A percentile compares a stretch with the other conserved stretches of the same genome.
phyloP scores from a whole-genome alignment of 1,140 invertebrate genomes.

The Drosophila sturtevanti region DNA sequence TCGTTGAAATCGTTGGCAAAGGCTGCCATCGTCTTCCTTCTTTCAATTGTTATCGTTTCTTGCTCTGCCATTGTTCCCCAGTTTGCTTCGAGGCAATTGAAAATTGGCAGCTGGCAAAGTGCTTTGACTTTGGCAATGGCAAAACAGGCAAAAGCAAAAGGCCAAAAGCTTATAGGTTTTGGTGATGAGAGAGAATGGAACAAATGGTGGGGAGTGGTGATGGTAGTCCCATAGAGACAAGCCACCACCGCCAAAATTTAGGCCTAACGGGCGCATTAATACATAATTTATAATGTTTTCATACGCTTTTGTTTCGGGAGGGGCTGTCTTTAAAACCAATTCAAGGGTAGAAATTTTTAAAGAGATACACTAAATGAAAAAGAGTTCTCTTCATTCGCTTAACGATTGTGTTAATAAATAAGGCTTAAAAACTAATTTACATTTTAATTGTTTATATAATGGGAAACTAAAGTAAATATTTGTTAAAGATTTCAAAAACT shows the following conservation, averaged over 20 bases:
- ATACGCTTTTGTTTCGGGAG: slow-evolving; percentile 61
- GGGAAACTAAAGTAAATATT: not conserved
- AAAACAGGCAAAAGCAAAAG: slow-evolving; percentile 24
- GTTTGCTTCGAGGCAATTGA: slow-evolving; percentile 65
- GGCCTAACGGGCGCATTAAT: slow-evolving; percentile 78
- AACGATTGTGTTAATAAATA: not conserved
- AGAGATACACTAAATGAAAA: not conserved
- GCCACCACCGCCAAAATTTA: slow-evolving; percentile 27
- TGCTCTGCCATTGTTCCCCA: slow-evolving; percentile 28
- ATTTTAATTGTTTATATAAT: not conserved
- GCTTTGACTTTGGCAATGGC: slow-evolving; percentile 37
- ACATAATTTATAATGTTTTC: slow-evolving; percentile 82
- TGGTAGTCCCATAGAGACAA: slow-evolving; percentile 22
- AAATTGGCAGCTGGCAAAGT: slow-evolving; percentile 74
- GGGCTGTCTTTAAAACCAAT: slow-evolving; percentile 18
- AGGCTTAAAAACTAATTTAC: not conserved
- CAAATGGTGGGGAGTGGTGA: slow-evolving; percentile 5
- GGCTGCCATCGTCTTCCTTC: slow-evolving; percentile 30
- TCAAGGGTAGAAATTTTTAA: slow-evolving; percentile 3
- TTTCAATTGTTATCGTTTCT: slow-evolving; percentile 48
- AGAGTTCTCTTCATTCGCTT: not conserved
- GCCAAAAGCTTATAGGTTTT: slow-evolving; percentile 24
- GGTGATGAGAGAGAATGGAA: not conserved
- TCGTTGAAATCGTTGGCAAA: slow-evolving; percentile 30
- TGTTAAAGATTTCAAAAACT: no score